Conservation (phyloP, 1,140 invertebrate genomes). For the Fopius arisanus region DNA sequence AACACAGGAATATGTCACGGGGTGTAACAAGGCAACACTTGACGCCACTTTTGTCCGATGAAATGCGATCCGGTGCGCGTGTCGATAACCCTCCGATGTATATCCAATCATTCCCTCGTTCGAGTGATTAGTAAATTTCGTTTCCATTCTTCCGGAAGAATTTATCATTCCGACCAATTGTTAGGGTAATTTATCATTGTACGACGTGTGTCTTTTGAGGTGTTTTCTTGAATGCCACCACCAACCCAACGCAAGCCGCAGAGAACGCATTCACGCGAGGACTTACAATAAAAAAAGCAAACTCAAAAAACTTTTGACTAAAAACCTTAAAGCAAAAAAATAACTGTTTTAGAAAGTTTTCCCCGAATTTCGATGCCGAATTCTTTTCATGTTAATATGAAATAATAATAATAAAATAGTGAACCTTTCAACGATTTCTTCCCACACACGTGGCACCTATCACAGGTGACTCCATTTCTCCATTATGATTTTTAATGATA, state of each 20-base stretch:
- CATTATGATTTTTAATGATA: no score
- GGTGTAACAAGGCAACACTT: neutral
- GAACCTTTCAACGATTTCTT: no score
- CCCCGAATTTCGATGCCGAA: no score
- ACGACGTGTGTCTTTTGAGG: neutral
- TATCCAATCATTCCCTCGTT: neutral
- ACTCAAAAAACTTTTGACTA: no score
- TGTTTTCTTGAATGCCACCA: neutral
- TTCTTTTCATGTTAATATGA: no score
- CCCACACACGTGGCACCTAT: no score
- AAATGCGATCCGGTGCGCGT: neutral
- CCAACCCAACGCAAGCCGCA: neutral
- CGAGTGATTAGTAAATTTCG: neutral
- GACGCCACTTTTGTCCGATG: slow-evolving; percentile 1
- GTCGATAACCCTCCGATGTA: neutral
- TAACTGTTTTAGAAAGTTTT: no score
- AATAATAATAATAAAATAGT: no score
- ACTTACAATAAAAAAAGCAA: neutral
- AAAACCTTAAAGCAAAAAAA: no score
- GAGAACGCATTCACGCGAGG: neutral
- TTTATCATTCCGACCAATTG: neutral
- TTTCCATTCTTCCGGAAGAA: neutral
- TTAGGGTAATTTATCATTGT: neutral
- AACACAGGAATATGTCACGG: neutral
- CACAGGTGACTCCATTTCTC: no score